Evolutionary conservation across 2,888 invertebrate genomes (phyloP).

Genomic region (Philereme vetulata): DNA sequence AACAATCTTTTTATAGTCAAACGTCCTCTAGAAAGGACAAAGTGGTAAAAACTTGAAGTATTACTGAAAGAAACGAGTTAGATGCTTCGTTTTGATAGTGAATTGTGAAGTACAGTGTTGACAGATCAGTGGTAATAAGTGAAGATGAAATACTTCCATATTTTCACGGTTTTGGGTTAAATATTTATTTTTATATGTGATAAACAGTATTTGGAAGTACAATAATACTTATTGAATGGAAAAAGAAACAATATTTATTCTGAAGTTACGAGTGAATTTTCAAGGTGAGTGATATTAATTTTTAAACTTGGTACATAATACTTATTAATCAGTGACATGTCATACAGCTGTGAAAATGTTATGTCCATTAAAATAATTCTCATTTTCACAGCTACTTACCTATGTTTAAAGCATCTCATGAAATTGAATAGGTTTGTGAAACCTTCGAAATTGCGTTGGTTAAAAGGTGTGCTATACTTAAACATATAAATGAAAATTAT

Average conservation of each 20-base stretch:
- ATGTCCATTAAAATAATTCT: too few relatives aligned
- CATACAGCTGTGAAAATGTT: too few relatives aligned
- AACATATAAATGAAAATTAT: too few relatives aligned
- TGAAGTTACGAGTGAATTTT: background rate
- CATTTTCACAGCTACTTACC: too few relatives aligned
- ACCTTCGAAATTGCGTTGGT: too few relatives aligned
- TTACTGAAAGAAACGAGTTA: background rate
- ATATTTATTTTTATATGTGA: background rate
- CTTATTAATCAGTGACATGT: too few relatives aligned
- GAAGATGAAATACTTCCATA: conserved; percentile 48
- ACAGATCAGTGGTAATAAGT: conserved; percentile 53
- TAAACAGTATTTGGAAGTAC: background rate
- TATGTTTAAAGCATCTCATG: too few relatives aligned
- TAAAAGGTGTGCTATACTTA: too few relatives aligned
- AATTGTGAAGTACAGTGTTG: conserved; percentile 44
- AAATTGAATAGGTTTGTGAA: too few relatives aligned
- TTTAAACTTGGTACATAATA: background rate
- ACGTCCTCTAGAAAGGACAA: conserved; percentile 9
- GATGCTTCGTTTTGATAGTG: conserved; percentile 18
- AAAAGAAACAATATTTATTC: background rate
- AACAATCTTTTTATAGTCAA: conserved; percentile 11
- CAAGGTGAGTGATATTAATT: conserved; percentile 11
- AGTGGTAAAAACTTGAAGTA: conserved; percentile 9
- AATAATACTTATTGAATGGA: background rate
- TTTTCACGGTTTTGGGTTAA: conserved; percentile 7